These are phyloP conservation scores for Phocides pigmalion DNA, from an alignment of 1,140 invertebrate genomes.

Conservation along the genomic window DNA sequence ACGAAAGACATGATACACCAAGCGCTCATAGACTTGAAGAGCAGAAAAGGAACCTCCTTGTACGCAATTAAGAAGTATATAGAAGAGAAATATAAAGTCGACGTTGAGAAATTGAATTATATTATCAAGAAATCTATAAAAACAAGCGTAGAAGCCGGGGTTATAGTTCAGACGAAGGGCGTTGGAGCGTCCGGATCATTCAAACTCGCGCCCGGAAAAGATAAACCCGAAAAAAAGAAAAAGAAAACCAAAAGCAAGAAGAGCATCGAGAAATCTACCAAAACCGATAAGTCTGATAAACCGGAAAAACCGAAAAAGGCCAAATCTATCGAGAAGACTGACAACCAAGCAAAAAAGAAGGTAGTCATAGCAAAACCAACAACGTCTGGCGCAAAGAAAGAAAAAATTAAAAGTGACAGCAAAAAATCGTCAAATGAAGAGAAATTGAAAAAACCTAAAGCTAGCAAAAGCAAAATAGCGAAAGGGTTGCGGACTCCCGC, in stretches of 20 bases:
- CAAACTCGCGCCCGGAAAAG: slow-evolving; percentile 50
- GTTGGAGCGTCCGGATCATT: slow-evolving; percentile 68
- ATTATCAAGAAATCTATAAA: slow-evolving; percentile 66
- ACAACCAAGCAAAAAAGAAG: slow-evolving; percentile 34
- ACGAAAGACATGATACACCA: slow-evolving; percentile 66
- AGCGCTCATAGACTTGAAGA: slow-evolving; percentile 58
- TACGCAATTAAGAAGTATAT: slow-evolving; percentile 72
- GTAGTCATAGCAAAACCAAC: slow-evolving; percentile 2
- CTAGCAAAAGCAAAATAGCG: slow-evolving; percentile 24
- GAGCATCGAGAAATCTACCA: slow-evolving; percentile 28
- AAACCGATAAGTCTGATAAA: slow-evolving; percentile 35
- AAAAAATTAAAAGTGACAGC: slow-evolving; percentile 33
- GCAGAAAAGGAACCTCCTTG: slow-evolving; percentile 63
- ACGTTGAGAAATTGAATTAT: slow-evolving; percentile 62
- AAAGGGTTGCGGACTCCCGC: slow-evolving; percentile 47
- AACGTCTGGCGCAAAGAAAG: slow-evolving; percentile 6
- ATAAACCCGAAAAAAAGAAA: slow-evolving; percentile 45
- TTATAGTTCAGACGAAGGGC: slow-evolving; percentile 62
- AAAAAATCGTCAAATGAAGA: slow-evolving; percentile 26
- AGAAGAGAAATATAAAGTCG: slow-evolving; percentile 53
- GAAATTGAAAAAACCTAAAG: slow-evolving; percentile 29
- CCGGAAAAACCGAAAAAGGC: slow-evolving; percentile 31
- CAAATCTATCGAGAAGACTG: slow-evolving; percentile 31
- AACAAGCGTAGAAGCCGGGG: slow-evolving; percentile 54
- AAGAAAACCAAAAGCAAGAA: slow-evolving; percentile 34